Evolutionary conservation across 1,140 invertebrate species (phyloP).

Genomic region (Drosophila saltans): DNA sequence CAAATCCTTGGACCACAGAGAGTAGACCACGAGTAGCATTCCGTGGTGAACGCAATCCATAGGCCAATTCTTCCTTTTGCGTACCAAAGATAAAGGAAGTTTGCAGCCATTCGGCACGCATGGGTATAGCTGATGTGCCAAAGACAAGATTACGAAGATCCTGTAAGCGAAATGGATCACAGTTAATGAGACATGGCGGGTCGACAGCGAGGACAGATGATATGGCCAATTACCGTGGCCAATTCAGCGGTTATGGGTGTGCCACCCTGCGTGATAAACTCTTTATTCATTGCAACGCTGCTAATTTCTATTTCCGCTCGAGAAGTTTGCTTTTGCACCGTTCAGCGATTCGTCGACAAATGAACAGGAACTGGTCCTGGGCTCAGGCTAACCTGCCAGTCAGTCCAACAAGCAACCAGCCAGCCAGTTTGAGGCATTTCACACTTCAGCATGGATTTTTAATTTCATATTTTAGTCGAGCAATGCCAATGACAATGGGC

Average conservation of each 20-base stretch:
- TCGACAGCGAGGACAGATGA: not conserved
- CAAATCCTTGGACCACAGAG: constrained; percentile 87
- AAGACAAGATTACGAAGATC: constrained; percentile 85
- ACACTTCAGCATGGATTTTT: constrained; percentile 80
- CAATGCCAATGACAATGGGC: constrained; percentile 44
- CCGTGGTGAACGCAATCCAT: constrained; percentile 85
- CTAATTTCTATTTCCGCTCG: constrained; percentile 69
- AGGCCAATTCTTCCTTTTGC: constrained; percentile 84
- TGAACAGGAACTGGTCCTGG: constrained; percentile 38
- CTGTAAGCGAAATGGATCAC: constrained; percentile 66
- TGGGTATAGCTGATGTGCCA: constrained; percentile 85
- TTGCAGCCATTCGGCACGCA: constrained; percentile 86
- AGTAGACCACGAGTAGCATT: constrained; percentile 86
- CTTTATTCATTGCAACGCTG: constrained; percentile 62
- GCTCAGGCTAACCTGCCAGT: constrained; percentile 36
- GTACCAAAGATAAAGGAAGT: constrained; percentile 85
- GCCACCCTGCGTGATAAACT: constrained; percentile 84
- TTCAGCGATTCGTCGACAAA: constrained; percentile 70
- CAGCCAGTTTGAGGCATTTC: constrained; percentile 65
- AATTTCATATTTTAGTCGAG: constrained; percentile 77
- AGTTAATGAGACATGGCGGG: constrained; percentile 5
- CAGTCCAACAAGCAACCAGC: constrained; percentile 32
- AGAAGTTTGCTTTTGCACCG: constrained; percentile 68
- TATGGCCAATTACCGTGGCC: constrained; percentile 85
- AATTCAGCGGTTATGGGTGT: constrained; percentile 87